Percentiles rank a stretch among this genome's conserved stretches.
phyloP scores from a whole-genome alignment of 2,797 vertebrate genomes.

The Oreonectes daqikongensis region DNA sequence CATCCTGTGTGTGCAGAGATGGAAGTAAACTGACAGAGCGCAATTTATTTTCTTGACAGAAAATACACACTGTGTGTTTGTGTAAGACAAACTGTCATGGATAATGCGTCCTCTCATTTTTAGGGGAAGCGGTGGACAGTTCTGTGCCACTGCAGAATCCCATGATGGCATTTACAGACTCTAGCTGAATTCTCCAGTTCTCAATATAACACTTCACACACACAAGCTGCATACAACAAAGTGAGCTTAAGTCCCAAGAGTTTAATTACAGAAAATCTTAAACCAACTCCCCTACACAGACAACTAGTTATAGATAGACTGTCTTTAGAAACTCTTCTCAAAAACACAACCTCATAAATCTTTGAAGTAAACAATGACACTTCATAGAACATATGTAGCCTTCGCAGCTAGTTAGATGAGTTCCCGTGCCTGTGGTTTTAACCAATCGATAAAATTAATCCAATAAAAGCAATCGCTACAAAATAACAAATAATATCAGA shows the following conservation, averaged over 20 bases:
- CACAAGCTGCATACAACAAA: background rate
- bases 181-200: conserved; percentile 21
- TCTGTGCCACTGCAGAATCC: conserved; percentile 38
- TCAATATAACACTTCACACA: conserved; percentile 18
- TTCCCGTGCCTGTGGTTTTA: background rate
- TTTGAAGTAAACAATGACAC: background rate
- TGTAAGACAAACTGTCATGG: conserved; percentile 38
- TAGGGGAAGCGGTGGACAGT: conserved; percentile 13
- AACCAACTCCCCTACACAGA: background rate
- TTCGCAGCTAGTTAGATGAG: background rate
- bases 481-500: no score
- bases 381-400: background rate
- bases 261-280: conserved; percentile 52
- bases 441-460: background rate
- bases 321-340: conserved; percentile 19
- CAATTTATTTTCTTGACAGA: conserved; percentile 19
- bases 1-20: conserved; percentile 7
- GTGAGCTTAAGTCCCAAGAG: conserved; percentile 29
- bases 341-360: conserved; percentile 26
- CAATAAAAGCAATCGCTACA: background rate
- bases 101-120: conserved; percentile 30
- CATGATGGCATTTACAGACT: conserved; percentile 29
- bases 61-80: conserved; percentile 22
- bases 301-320: conserved; percentile 15
- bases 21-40: conserved; percentile 4